Base-by-base conservation (phyloP, 2,797 vertebrate species). In the Spinibarbus caldwelli region DNA sequence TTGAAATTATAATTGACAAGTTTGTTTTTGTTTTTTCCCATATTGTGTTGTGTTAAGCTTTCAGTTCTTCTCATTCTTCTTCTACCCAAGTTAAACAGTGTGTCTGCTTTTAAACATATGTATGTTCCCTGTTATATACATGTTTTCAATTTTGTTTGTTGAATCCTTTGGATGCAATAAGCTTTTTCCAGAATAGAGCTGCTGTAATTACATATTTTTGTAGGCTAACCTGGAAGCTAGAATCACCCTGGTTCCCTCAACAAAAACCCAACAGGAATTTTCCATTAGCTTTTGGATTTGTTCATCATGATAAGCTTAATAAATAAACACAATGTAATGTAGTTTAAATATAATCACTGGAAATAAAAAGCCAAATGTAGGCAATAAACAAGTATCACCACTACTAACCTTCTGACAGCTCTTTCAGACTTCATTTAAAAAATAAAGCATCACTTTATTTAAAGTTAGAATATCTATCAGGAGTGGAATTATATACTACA, bases 1-100 rank as follows among this genome's bases (percentile, higher is more conserved):
- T 23, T 47, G 47, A n/a, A 12, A 15, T 36, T 71, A n/a, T 7
- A 76, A 80, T 17, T 82, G n/a, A 71, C 54, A 75, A n/a, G 66
- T 31, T 31, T 9, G n/a, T 34, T 26, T 72, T 75, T 9, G 41
- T 57, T n/a, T 43, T 43, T 43, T 31, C 2, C 17, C 10, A 54
- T 75, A 36, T 76, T 68, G 9, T 76, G 9, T 76, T 68, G 6
- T 31, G n/a, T 21, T 19, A 17, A 31, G 9, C 5, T 57, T 57
- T 15, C 6, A 38, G 2, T 17, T 57, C 1, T 23, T 59, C 14
- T 57, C 57, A 10, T 21, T 73, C 29, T 62, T 47, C 26, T 82
- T 12, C 41, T 36, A 36, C n/a, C 29, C 38, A 62, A 82, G 71
- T 72, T 31, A 62, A 75, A 26, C 11, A 2, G 38, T n/a, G 29